Evolutionary conservation across 2,797 vertebrate genomes (phyloP).

Genomic region (Leptodactylus fallax): DNA sequence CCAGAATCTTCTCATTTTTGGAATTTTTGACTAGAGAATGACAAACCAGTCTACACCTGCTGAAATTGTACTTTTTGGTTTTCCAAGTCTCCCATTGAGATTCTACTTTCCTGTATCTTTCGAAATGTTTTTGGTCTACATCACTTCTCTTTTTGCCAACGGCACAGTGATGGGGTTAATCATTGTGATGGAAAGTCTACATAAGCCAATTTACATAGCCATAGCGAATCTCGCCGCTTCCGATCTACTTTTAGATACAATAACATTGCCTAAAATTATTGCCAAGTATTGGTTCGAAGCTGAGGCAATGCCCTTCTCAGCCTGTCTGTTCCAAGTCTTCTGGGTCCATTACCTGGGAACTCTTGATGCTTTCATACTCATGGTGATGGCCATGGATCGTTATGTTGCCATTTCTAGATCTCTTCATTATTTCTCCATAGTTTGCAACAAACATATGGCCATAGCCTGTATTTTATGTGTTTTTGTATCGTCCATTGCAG

Average conservation of each 20-base stretch:
- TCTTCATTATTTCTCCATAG: conserved; percentile 3
- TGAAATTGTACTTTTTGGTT: conserved; percentile 18
- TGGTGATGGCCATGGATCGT: conserved; percentile 47
- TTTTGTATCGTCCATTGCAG: neutral
- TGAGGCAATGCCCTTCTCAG: conserved; percentile 70
- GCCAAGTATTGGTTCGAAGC: conserved; percentile 74
- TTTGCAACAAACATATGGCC: neutral
- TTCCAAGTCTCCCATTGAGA: neutral
- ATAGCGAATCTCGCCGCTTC: conserved; percentile 71
- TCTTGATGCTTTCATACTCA: conserved; percentile 21
- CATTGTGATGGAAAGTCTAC: conserved; percentile 59
- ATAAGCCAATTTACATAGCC: conserved; percentile 73
- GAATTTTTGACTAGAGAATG: neutral
- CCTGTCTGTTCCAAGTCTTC: conserved; percentile 39
- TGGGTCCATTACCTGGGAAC: conserved; percentile 24
- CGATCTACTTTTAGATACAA: conserved; percentile 74
- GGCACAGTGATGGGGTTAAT: conserved; percentile 14
- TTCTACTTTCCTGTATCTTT: neutral
- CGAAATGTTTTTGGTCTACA: conserved; percentile 25
- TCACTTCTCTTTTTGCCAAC: neutral
- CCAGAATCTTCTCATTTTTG: neutral
- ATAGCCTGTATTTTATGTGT: neutral
- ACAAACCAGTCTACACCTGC: neutral
- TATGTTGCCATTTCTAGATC: conserved; percentile 37
- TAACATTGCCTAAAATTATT: conserved; percentile 76